Percentiles rank a stretch among this genome's conserved stretches.
These are phyloP conservation scores for Gymnosoma rotundatum DNA, from an alignment of 2,888 invertebrate genomes.

Conservation along the genomic window DNA sequence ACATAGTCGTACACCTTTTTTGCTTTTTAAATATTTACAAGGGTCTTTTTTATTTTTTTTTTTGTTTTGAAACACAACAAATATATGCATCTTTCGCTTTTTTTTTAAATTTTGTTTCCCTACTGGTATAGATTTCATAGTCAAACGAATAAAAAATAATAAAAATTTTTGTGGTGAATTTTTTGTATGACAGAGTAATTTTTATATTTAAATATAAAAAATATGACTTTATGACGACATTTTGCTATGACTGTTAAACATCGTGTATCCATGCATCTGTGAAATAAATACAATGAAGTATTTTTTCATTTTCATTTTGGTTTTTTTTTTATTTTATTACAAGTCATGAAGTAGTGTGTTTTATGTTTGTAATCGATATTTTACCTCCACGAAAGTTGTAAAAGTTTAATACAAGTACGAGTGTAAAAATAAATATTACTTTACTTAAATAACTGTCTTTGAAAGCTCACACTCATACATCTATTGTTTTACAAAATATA, in stretches of 20 bases:
- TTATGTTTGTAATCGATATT: slow-evolving; percentile 64
- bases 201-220: slow-evolving; percentile 24
- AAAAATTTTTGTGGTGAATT: slow-evolving; percentile 42
- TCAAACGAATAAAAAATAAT: slow-evolving; percentile 13
- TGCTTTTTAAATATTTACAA: slow-evolving; percentile 30
- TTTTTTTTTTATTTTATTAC: neutral
- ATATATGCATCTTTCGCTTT: neutral
- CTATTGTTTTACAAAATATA: slow-evolving; percentile 24
- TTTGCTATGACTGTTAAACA: slow-evolving; percentile 10
- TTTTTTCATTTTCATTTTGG: neutral
- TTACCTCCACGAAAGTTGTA: slow-evolving; percentile 44
- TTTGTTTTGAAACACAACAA: neutral
- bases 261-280: slow-evolving; percentile 7
- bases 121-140: slow-evolving; percentile 62
- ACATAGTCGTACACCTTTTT: neutral
- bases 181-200: slow-evolving; percentile 4
- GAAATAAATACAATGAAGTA: neutral
- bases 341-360: slow-evolving; percentile 27
- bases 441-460: slow-evolving; percentile 37
- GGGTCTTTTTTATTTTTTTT: slow-evolving; percentile 25
- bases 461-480: slow-evolving; percentile 14
- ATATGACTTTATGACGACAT: slow-evolving; percentile 49
- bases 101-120: slow-evolving; percentile 56
- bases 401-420: slow-evolving; percentile 29
- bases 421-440: neutral